These are phyloP conservation scores for Syrrhaptes paradoxus DNA, from an alignment of 2,113 vertebrate species.

Conservation along the genomic window DNA sequence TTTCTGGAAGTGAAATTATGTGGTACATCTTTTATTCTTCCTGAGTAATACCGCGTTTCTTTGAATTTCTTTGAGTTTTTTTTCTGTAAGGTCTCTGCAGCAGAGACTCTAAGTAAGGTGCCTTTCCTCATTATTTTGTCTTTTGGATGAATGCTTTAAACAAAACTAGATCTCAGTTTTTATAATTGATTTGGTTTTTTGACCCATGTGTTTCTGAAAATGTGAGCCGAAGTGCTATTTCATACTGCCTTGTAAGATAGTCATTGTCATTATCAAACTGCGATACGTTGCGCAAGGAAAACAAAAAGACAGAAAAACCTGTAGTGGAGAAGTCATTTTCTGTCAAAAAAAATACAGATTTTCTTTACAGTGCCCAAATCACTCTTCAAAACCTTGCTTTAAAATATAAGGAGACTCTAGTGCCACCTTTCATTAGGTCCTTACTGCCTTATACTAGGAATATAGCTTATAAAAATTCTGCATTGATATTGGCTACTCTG, in stretches of 20 bases:
- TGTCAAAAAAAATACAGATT: background rate
- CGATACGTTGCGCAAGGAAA: background rate
- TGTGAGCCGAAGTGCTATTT: background rate
- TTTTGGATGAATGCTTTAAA: background rate
- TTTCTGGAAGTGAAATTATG: background rate
- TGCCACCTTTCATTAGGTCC: background rate
- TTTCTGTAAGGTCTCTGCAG: background rate
- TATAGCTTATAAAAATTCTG: background rate
- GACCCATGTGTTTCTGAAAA: background rate
- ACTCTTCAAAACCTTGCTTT: background rate
- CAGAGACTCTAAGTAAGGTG: background rate
- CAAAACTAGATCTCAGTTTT: background rate
- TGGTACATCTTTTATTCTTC: background rate
- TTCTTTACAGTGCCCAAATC: background rate
- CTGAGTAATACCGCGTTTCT: background rate
- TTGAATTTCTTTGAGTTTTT: background rate
- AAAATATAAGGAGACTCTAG: background rate
- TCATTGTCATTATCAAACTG: background rate
- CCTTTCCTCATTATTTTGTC: background rate
- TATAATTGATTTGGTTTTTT: accelerated
- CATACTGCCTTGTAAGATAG: background rate
- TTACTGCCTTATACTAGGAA: background rate
- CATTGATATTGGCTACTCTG: background rate
- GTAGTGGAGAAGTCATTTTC: background rate
- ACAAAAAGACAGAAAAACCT: background rate